Percentiles rank a stretch among this genome's conserved stretches.
phyloP scores from a whole-genome alignment of 2,113 vertebrate species.

The Lepus europaeus region DNA sequence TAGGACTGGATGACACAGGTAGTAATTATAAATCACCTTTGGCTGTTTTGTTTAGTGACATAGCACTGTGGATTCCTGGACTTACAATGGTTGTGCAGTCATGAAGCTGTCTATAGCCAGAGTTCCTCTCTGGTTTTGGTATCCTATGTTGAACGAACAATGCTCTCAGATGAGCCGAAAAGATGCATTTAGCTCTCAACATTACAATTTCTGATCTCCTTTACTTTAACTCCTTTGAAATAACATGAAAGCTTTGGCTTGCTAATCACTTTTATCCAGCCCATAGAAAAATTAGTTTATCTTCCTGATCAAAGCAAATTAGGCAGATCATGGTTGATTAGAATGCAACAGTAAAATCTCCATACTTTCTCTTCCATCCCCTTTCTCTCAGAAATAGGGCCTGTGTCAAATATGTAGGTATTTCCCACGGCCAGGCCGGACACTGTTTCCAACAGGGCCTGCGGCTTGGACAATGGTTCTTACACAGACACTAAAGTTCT shows the following conservation, averaged over 20 bases:
- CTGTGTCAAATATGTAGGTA: constrained; percentile 93
- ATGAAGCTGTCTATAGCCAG: constrained; percentile 71
- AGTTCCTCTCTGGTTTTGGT: constrained; percentile 77
- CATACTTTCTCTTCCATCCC: constrained; percentile 89
- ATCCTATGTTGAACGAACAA: constrained; percentile 85
- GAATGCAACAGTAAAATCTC: constrained; percentile 92
- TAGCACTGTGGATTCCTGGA: neutral
- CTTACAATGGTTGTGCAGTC: constrained; percentile 55
- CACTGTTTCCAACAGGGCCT: constrained; percentile 89
- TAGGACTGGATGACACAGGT: constrained; percentile 9
- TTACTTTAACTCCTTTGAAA: constrained; percentile 89
- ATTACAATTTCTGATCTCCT: constrained; percentile 86
- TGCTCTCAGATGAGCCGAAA: constrained; percentile 86
- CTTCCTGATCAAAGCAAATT: constrained; percentile 93
- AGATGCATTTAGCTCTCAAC: constrained; percentile 84
- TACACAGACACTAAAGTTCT: constrained; percentile 91
- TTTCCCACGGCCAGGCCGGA: constrained; percentile 92
- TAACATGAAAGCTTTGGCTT: constrained; percentile 89
- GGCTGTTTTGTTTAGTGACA: constrained; percentile 33
- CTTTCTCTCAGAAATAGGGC: constrained; percentile 90
- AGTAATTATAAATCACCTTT: constrained; percentile 65
- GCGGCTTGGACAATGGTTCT: constrained; percentile 91
- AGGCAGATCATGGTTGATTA: constrained; percentile 91
- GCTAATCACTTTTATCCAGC: constrained; percentile 90
- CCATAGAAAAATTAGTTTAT: constrained; percentile 93